A percentile compares a stretch with the other conserved stretches of the same genome.
Conservation (phyloP, 2,113 vertebrate species). For the Alethe castanea region DNA sequence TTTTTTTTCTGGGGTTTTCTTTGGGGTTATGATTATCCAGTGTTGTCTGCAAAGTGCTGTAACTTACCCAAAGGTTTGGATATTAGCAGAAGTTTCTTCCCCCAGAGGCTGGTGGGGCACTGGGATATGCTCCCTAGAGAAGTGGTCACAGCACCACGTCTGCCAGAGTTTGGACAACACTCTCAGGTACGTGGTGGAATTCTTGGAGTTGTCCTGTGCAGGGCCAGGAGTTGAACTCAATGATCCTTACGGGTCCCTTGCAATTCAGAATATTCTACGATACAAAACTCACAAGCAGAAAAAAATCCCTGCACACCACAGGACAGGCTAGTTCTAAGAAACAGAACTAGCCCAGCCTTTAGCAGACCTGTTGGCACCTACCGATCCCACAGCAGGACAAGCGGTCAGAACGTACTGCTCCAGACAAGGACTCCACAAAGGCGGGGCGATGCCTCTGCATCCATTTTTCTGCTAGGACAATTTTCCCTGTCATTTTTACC, state of each 20-base stretch:
- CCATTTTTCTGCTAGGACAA: not conserved
- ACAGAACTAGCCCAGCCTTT: rapidly evolving
- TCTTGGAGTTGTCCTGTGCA: not conserved
- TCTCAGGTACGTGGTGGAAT: not conserved
- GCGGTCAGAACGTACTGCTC: rapidly evolving
- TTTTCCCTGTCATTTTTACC: not conserved
- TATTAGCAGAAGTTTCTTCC: not conserved
- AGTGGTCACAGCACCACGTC: too few species aligned
- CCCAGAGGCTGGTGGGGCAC: not conserved
- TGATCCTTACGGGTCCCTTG: not conserved
- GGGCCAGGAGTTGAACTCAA: not conserved
- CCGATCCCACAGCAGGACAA: not conserved
- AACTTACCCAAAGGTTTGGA: not conserved
- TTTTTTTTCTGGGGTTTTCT: not conserved
- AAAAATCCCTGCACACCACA: not conserved
- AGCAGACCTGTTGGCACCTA: not conserved
- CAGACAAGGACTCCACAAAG: not conserved
- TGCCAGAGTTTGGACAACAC: not conserved
- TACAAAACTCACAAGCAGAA: not conserved
- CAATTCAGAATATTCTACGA: not conserved
- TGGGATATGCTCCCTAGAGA: not conserved
- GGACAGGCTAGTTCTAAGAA: not conserved
- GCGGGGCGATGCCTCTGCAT: not conserved
- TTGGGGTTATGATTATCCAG: not conserved
- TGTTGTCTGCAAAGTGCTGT: not conserved